Percentiles rank a stretch among this genome's conserved stretches.
phyloP scores from a whole-genome alignment of 2,113 vertebrate genomes.

The Leptosomus discolor region DNA sequence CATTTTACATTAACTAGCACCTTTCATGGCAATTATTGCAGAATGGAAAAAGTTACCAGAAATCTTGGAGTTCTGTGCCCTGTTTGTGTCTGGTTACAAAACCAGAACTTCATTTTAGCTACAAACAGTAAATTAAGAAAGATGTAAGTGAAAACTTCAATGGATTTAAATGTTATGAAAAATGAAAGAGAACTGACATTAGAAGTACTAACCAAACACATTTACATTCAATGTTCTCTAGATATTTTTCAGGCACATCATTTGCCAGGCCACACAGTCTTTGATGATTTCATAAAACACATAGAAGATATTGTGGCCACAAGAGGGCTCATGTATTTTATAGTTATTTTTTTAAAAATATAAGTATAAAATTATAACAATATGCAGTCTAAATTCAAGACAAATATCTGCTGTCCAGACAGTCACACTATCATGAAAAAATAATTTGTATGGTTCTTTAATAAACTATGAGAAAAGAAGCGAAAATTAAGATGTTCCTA shows the following conservation, averaged over 20 bases:
- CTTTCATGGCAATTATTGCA: neutral
- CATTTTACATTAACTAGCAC: neutral
- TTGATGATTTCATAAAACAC: neutral
- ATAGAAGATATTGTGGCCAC: constrained; percentile 2
- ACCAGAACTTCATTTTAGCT: neutral
- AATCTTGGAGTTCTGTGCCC: neutral
- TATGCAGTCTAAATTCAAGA: neutral
- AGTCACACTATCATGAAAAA: neutral
- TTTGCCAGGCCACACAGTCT: neutral
- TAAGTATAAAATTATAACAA: neutral
- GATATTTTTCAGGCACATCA: neutral
- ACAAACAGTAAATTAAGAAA: neutral
- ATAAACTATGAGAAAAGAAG: neutral
- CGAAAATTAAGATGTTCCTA: neutral
- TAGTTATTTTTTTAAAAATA: neutral
- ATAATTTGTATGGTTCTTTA: neutral
- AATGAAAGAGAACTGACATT: neutral
- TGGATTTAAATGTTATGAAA: neutral
- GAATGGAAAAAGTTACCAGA: neutral
- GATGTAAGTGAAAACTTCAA: neutral
- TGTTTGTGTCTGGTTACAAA: neutral
- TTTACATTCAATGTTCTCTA: neutral
- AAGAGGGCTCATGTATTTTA: constrained; percentile 46
- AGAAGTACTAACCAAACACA: neutral
- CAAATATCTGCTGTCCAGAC: neutral